phyloP scores from a whole-genome alignment of 2,797 vertebrate genomes.

The Calcarius lapponicus region DNA sequence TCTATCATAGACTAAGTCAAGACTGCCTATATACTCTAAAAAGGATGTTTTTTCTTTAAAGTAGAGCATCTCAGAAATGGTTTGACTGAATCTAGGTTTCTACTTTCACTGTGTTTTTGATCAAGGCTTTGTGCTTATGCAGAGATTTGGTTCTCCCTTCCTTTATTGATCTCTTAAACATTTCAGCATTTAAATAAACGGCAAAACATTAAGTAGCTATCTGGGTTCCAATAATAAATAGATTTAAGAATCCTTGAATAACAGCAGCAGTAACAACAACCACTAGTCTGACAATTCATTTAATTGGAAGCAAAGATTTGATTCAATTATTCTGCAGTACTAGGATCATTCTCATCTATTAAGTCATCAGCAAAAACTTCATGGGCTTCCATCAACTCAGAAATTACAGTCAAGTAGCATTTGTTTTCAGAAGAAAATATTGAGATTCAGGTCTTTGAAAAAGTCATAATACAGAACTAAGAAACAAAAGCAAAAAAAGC shows the following conservation, averaged over 20 bases:
- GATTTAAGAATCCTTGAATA: not conserved
- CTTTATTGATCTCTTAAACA: not conserved
- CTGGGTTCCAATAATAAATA: not conserved
- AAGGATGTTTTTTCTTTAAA: not conserved
- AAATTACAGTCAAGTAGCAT: not conserved
- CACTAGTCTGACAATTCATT: not conserved
- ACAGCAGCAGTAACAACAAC: not conserved
- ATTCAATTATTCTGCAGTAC: not conserved
- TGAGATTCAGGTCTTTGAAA: not conserved
- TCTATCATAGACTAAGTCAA: not conserved
- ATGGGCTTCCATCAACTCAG: not conserved
- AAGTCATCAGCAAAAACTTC: not conserved
- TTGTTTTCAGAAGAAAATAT: not conserved
- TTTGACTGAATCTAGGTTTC: not conserved
- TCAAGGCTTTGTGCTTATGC: not conserved
- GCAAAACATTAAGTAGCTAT: not conserved
- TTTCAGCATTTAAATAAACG: not conserved
- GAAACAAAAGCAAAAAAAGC: not conserved
- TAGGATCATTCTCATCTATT: not conserved
- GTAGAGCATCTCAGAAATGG: not conserved
- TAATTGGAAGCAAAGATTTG: not conserved
- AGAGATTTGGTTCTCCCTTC: not conserved
- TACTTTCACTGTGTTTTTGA: not conserved
- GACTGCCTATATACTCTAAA: not conserved
- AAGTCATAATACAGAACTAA: not conserved